Conservation (phyloP, 2,888 invertebrate species). For the Apantesis nais region DNA sequence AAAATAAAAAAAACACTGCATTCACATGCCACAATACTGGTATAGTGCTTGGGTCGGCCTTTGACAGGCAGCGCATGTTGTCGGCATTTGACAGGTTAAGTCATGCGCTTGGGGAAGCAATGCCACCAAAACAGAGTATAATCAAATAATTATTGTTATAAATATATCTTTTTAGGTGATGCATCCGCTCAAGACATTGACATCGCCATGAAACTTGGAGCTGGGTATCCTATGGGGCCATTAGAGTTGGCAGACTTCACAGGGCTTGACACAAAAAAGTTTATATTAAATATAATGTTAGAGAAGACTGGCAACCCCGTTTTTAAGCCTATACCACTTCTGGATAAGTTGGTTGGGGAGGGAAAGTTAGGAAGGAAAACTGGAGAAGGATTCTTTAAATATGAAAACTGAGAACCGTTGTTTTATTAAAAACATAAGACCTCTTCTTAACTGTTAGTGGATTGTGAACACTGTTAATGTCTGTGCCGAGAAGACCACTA, state of each 20-base stretch:
- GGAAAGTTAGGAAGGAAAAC: constrained; percentile 92
- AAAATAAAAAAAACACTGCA: not conserved
- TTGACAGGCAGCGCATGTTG: no score
- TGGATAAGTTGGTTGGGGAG: constrained; percentile 89
- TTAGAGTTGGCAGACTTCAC: constrained; percentile 93
- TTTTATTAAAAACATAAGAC: not conserved
- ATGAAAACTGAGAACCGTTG: constrained; percentile 49
- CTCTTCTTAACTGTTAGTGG: not conserved
- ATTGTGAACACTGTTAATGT: not conserved
- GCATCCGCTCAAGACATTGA: constrained; percentile 91
- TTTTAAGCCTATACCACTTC: constrained; percentile 79
- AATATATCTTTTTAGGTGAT: constrained; percentile 79
- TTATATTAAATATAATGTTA: constrained; percentile 87
- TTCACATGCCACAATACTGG: no score
- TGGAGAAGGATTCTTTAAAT: constrained; percentile 93
- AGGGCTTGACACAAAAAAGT: constrained; percentile 91
- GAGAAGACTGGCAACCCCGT: constrained; percentile 81
- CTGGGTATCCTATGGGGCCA: constrained; percentile 95
- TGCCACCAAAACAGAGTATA: not conserved
- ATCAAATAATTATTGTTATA: not conserved
- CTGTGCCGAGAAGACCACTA: no score
- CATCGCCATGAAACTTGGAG: constrained; percentile 94
- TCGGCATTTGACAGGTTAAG: no score
- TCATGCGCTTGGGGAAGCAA: no score
- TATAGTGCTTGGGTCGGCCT: no score